Conservation (phyloP, 2,888 invertebrate genomes). For the Polyommatus iphigenia region DNA sequence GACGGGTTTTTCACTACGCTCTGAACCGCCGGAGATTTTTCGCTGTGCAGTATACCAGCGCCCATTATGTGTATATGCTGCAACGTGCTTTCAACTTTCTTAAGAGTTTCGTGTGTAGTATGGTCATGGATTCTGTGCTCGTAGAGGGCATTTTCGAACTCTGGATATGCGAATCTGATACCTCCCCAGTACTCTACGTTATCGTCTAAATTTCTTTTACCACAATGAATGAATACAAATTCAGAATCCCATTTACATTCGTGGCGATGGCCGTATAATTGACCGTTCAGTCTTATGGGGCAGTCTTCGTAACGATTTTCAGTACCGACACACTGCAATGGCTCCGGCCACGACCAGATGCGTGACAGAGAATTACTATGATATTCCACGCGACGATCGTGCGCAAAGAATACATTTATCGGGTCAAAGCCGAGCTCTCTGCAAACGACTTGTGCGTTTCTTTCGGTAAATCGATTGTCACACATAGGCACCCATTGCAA, state of each 20-base stretch:
- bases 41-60: slow-evolving; percentile 97
- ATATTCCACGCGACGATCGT: slow-evolving; percentile 91
- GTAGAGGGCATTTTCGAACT: slow-evolving; percentile 92
- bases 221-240: slow-evolving; percentile 97
- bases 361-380: slow-evolving; percentile 92
- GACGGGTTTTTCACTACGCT: slow-evolving; percentile 92
- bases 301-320: slow-evolving; percentile 90
- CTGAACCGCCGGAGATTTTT: slow-evolving; percentile 95
- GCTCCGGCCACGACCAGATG: slow-evolving; percentile 97
- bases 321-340: slow-evolving; percentile 89
- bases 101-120: slow-evolving; percentile 86
- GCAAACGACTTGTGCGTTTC: slow-evolving; percentile 98
- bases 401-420: slow-evolving; percentile 92
- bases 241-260: slow-evolving; percentile 93
- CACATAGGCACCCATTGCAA: slow-evolving; percentile 98
- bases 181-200: slow-evolving; percentile 96
- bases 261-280: slow-evolving; percentile 90
- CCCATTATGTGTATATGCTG: slow-evolving; percentile 91
- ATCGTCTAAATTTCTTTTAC: slow-evolving; percentile 83
- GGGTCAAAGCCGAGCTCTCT: slow-evolving; percentile 94
- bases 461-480: slow-evolving; percentile 95
- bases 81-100: slow-evolving; percentile 87
- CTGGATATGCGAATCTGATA: slow-evolving; percentile 92
- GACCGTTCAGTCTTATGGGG: slow-evolving; percentile 93
- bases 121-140: slow-evolving; percentile 90